Percentiles rank a stretch among this genome's conserved stretches.
Conservation (phyloP, 1,140 invertebrate genomes). For the Neodiprion pinetum region DNA sequence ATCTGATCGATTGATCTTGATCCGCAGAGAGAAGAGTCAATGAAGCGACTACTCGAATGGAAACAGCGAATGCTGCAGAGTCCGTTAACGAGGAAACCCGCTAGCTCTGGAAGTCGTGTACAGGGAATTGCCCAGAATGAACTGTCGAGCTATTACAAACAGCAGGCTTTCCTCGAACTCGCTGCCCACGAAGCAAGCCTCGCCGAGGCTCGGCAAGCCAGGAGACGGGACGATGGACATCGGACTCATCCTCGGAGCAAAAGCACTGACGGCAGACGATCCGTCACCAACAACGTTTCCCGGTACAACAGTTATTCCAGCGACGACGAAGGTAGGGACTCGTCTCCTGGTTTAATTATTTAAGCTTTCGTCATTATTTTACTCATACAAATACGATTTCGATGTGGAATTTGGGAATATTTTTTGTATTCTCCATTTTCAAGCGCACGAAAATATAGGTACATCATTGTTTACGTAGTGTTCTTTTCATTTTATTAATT, state of each 20-base stretch:
- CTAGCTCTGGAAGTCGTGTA: conserved; percentile 56
- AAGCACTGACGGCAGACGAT: conserved; percentile 57
- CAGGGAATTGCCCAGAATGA: conserved; percentile 52
- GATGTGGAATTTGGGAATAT: too few species aligned
- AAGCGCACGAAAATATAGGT: too few species aligned
- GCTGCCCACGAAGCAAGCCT: conserved; percentile 47
- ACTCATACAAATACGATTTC: neutral
- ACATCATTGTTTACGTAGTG: too few species aligned
- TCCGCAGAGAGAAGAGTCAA: conserved; percentile 82
- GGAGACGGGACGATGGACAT: conserved; percentile 53
- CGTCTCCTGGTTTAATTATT: conserved; percentile 56
- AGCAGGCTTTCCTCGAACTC: conserved; percentile 52
- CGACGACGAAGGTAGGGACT: conserved; percentile 82
- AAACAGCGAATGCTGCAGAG: conserved; percentile 92
- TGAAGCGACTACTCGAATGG: conserved; percentile 90
- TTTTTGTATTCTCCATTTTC: too few species aligned
- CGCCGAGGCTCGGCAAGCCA: conserved; percentile 42
- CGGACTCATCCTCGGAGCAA: conserved; percentile 57
- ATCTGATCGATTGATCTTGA: too few species aligned
- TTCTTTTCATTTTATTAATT: too few species aligned
- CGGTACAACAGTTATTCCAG: conserved; percentile 85
- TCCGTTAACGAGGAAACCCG: conserved; percentile 81
- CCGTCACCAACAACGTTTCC: conserved; percentile 63
- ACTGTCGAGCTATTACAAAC: conserved; percentile 59
- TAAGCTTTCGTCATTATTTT: conserved; percentile 22